Evolutionary conservation across 2,113 vertebrate species (phyloP).

Genomic region (Pagrus major): DNA sequence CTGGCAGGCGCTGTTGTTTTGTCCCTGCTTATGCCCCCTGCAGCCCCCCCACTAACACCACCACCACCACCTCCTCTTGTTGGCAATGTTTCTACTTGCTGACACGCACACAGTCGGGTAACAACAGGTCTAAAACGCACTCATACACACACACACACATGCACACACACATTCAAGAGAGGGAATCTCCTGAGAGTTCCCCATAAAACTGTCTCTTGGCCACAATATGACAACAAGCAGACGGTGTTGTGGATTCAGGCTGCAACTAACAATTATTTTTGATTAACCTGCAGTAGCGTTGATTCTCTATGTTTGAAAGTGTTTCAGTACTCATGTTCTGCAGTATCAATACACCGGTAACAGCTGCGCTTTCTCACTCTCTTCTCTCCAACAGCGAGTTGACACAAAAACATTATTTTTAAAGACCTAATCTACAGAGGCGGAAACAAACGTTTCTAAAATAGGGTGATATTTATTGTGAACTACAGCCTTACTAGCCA

Average conservation of each 20-base stretch:
- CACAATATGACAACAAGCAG: slow-evolving; percentile 10
- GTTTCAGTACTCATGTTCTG: too few species aligned
- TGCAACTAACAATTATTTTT: too few species aligned
- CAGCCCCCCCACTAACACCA: not conserved
- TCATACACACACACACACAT: not conserved
- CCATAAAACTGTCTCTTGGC: slow-evolving; percentile 7
- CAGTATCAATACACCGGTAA: too few species aligned
- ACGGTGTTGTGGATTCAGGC: not conserved
- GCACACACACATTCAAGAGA: slow-evolving; percentile 13
- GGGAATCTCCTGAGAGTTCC: slow-evolving; percentile 56
- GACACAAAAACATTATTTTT: too few species aligned
- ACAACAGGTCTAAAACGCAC: slow-evolving; percentile 63
- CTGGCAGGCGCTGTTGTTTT: slow-evolving; percentile 68
- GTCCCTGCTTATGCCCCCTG: slow-evolving; percentile 54
- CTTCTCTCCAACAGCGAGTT: too few species aligned
- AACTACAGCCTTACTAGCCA: too few species aligned
- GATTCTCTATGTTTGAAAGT: too few species aligned
- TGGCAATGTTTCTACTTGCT: slow-evolving; percentile 55
- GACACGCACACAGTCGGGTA: slow-evolving; percentile 52
- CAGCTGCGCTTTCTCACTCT: too few species aligned
- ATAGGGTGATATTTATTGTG: too few species aligned
- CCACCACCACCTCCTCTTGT: not conserved
- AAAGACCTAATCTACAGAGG: too few species aligned
- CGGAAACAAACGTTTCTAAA: too few species aligned
- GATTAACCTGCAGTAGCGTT: too few species aligned